These are phyloP conservation scores for Hiodon tergisus DNA, from an alignment of 2,113 vertebrate genomes.

Conservation along the genomic window DNA sequence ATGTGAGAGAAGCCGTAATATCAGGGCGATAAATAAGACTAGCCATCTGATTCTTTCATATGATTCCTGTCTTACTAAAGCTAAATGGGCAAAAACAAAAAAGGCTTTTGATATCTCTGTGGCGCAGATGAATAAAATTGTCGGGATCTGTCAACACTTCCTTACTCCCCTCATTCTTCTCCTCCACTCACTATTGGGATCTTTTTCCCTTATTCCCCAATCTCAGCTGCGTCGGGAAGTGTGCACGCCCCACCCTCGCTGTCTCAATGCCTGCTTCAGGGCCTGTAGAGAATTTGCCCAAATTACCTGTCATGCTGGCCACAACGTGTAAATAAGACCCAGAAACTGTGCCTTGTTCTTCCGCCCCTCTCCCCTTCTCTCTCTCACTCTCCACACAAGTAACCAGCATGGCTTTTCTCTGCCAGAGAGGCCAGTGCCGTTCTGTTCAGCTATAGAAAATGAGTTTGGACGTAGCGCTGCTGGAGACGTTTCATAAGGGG, in stretches of 20 bases:
- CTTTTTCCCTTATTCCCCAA: slow-evolving; percentile 48
- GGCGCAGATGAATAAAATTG: slow-evolving; percentile 61
- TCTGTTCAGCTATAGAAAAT: slow-evolving; percentile 39
- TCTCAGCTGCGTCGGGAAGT: slow-evolving; percentile 53
- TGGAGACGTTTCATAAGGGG: slow-evolving; percentile 31
- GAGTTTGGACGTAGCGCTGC: slow-evolving; percentile 37
- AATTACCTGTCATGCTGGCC: slow-evolving; percentile 72
- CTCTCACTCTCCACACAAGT: neutral
- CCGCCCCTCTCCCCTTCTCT: slow-evolving; percentile 19
- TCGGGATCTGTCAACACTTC: slow-evolving; percentile 56
- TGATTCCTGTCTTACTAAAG: slow-evolving; percentile 43
- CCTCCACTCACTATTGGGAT: slow-evolving; percentile 56
- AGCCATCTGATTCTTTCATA: slow-evolving; percentile 27
- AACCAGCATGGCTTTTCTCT: neutral
- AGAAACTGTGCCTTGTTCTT: slow-evolving; percentile 50
- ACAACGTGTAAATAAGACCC: slow-evolving; percentile 66
- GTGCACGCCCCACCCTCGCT: slow-evolving; percentile 56
- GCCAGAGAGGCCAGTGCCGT: slow-evolving; percentile 36
- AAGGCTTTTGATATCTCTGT: slow-evolving; percentile 56
- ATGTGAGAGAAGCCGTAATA: slow-evolving; percentile 40
- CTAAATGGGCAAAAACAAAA: slow-evolving; percentile 51
- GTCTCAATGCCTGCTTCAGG: slow-evolving; percentile 54
- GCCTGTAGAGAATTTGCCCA: slow-evolving; percentile 69
- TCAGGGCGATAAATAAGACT: slow-evolving; percentile 46
- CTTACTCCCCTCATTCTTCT: slow-evolving; percentile 18